phyloP scores from a whole-genome alignment of 2,113 vertebrate genomes.

The Aptenodytes forsteri region DNA sequence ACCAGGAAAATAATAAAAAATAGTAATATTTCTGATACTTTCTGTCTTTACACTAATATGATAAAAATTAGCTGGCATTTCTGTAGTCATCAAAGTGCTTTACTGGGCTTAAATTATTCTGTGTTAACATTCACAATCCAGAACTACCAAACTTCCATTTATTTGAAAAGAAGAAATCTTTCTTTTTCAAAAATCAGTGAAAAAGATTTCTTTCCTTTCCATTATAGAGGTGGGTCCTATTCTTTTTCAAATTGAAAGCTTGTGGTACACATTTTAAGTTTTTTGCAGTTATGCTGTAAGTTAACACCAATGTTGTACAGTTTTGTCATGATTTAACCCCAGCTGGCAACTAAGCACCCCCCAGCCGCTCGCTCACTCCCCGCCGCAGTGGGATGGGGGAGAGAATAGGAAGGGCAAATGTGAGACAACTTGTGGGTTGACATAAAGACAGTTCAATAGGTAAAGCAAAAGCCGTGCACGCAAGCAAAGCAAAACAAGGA shows the following conservation, averaged over 20 bases:
- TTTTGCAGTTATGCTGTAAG: neutral
- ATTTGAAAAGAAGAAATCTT: neutral
- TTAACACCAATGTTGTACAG: neutral
- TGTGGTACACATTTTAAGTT: neutral
- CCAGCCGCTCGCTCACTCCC: too few species aligned
- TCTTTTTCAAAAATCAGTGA: neutral
- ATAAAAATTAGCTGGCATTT: neutral
- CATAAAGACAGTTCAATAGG: too few species aligned
- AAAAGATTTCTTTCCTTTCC: neutral
- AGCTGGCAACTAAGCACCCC: too few species aligned
- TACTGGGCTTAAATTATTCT: neutral
- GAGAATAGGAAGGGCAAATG: too few species aligned
- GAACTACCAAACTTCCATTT: neutral
- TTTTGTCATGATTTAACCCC: too few species aligned
- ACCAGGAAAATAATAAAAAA: neutral
- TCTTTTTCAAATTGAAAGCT: neutral
- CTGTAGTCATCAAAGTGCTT: neutral
- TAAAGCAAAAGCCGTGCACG: too few species aligned
- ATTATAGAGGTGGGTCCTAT: neutral
- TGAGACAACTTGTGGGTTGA: too few species aligned
- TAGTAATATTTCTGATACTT: neutral
- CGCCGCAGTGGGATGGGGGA: too few species aligned
- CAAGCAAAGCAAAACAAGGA: too few species aligned
- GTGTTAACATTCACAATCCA: neutral
- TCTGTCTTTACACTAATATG: neutral